Conservation (phyloP, 64 coral and sea anemone species). For the Actinia equina region DNA sequence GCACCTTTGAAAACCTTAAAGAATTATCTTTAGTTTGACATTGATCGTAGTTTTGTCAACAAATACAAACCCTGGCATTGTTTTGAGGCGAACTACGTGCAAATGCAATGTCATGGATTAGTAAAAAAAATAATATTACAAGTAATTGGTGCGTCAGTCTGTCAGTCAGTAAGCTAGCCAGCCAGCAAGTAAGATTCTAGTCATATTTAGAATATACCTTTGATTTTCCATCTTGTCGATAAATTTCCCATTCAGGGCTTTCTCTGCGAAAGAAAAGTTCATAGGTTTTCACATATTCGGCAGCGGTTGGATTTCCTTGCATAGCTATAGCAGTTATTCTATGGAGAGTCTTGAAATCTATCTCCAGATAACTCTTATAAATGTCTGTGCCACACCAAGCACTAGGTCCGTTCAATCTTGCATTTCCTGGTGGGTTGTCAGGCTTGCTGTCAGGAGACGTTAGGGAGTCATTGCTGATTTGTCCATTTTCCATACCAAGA, state of each 20-base stretch:
- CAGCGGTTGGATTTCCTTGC: background rate
- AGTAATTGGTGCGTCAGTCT: background rate
- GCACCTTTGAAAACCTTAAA: too few species aligned
- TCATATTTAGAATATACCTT: background rate
- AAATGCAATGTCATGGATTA: too few species aligned
- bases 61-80: too few species aligned
- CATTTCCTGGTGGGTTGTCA: conserved; percentile 9
- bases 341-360: background rate
- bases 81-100: too few species aligned
- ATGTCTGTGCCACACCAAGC: background rate
- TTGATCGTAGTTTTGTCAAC: too few species aligned
- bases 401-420: conserved; percentile 4
- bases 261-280: background rate
- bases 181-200: too few species aligned
- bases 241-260: background rate
- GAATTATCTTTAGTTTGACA: too few species aligned
- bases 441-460: conserved; percentile 11
- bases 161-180: background rate
- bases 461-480: background rate
- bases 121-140: too few species aligned
- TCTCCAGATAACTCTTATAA: background rate
- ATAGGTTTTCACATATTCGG: background rate
- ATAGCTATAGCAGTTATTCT: background rate
- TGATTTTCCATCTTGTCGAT: background rate
- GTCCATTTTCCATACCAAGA: conserved; percentile 22